Evolutionary conservation across 2,113 vertebrate genomes (phyloP).

Genomic region (Erythrocebus patas): DNA sequence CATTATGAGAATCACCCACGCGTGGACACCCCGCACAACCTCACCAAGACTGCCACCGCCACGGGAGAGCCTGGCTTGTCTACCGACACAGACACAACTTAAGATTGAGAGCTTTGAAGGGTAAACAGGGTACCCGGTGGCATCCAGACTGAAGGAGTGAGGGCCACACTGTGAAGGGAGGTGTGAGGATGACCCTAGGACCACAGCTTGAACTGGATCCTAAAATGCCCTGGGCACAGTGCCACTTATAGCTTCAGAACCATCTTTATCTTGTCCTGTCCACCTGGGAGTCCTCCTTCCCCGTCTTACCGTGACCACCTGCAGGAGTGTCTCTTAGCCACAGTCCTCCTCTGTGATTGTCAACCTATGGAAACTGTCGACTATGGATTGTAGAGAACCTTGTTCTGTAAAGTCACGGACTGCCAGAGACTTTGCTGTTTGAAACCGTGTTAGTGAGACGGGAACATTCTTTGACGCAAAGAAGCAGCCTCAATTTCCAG

Average conservation of each 20-base stretch:
- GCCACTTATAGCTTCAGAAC: background rate
- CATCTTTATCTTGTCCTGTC: background rate
- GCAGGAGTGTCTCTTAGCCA: no score
- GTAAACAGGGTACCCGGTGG: background rate
- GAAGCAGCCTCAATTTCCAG: background rate
- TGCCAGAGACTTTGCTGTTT: background rate
- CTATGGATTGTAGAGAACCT: background rate
- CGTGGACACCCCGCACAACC: background rate
- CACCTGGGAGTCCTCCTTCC: background rate
- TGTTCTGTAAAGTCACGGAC: background rate
- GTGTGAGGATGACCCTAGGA: background rate
- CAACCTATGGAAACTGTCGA: background rate
- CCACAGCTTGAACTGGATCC: background rate
- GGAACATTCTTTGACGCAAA: background rate
- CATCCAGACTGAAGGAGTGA: background rate
- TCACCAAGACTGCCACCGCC: background rate
- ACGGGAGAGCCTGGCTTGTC: background rate
- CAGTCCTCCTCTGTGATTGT: background rate
- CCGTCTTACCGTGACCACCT: background rate
- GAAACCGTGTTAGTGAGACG: background rate
- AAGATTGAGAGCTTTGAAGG: background rate
- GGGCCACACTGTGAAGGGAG: no score
- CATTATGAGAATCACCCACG: background rate
- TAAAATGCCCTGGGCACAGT: background rate
- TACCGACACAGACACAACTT: background rate